Base-by-base conservation (phyloP, 2,797 vertebrate genomes). In the Vultur gryphus region DNA sequence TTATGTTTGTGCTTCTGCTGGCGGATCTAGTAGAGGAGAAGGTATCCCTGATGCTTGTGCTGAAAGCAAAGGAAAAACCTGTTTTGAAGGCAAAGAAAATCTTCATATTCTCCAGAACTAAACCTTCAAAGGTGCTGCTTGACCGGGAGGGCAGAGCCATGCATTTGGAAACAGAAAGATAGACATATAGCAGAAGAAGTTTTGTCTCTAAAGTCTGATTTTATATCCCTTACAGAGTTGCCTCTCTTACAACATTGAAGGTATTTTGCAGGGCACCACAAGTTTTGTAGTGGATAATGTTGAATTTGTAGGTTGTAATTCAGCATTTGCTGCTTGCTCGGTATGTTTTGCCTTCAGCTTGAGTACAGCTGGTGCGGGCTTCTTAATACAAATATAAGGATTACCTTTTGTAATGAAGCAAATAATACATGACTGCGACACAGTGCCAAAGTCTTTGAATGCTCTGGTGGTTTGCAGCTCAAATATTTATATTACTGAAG, bases 401-500 rank as follows among this genome's bases (percentile, higher is more conserved):
- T 86, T 93, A 85, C 70, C 59, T 94, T 95, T 91, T 84, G 79
- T 95, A 96, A 93, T 89, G 93, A 93, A 70, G 71, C 58, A 87
- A 83, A 82, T 81, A 85, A 96, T 93, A 84, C 58, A 67, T 54
- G 75, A 71, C 41, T 93, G 35, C 3, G 6, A 55, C 8, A 39
- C 44, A 70, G 48, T 91, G 83, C 87, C 83, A 90, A 87, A 84
- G 73, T 77, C 57, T 95, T 92, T 82, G 75, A 95, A 92, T 94
- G 61, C 69, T 94, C 35, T 67, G 80, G 66, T 93, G 75, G 61
- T 87, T 97, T 90, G 61, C 65, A 65, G 76, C 77, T 93, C 84
- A 88, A 93, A 89, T 93, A 90, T 91, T 92, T 93, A 29, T 86
- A 64, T 85, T 89, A 33, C 62, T 81, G 29, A 83, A 84, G 58